A percentile compares a stretch with the other conserved stretches of the same genome.
phyloP scores from a whole-genome alignment of 2,888 invertebrate genomes.

The Poecilobothrus nobilitatus region DNA sequence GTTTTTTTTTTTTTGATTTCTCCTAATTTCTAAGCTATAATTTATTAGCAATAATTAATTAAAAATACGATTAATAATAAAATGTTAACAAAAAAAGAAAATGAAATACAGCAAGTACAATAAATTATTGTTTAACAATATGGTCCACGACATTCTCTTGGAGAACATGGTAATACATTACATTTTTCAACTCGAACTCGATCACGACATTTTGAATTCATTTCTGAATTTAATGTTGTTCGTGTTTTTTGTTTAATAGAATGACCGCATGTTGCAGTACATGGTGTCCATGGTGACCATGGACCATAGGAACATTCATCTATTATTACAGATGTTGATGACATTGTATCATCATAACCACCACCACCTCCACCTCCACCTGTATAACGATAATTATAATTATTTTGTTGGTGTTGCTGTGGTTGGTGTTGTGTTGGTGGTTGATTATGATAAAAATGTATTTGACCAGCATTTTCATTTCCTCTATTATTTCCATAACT shows the following conservation, averaged over 20 bases:
- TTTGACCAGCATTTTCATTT: slow-evolving; percentile 23
- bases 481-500: neutral
- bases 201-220: slow-evolving; percentile 39
- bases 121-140: slow-evolving; percentile 17
- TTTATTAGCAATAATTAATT: too few relatives aligned
- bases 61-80: too few relatives aligned
- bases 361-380: neutral
- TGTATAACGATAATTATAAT: neutral
- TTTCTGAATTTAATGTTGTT: slow-evolving; percentile 36
- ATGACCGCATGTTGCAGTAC: slow-evolving; percentile 56
- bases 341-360: neutral
- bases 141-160: slow-evolving; percentile 24
- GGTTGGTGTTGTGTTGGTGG: slow-evolving; percentile 14
- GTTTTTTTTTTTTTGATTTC: too few relatives aligned
- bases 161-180: slow-evolving; percentile 37
- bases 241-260: slow-evolving; percentile 49
- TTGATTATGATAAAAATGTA: slow-evolving; percentile 22
- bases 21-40: too few relatives aligned
- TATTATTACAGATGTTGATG: slow-evolving; percentile 17
- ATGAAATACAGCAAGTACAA: too few relatives aligned
- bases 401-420: slow-evolving; percentile 7
- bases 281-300: slow-evolving; percentile 64
- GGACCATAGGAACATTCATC: slow-evolving; percentile 53
- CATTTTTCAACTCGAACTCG: slow-evolving; percentile 39
- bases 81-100: too few relatives aligned